Conservation (phyloP, 1,140 invertebrate species). For the Dolichoris vasculosae region DNA sequence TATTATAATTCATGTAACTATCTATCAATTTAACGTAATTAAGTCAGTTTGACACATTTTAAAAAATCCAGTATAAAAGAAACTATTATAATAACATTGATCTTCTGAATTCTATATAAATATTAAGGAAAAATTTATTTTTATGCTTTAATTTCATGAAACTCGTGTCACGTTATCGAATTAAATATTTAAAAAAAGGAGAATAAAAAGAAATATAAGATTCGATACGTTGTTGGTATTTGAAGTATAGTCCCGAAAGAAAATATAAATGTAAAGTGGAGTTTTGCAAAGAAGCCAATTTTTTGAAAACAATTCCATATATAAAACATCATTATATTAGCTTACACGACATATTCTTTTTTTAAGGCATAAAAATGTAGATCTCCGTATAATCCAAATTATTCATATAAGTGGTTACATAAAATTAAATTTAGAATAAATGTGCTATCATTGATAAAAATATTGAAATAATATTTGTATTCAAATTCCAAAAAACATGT, state of each 20-base stretch:
- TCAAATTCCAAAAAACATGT: too few relatives aligned
- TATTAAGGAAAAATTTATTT: conserved; percentile 59
- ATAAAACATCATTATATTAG: too few relatives aligned
- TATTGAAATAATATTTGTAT: too few relatives aligned
- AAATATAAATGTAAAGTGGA: neutral
- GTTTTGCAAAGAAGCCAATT: neutral
- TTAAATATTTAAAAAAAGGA: neutral
- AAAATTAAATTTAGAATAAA: too few relatives aligned
- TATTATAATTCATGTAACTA: conserved; percentile 8
- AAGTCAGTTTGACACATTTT: conserved; percentile 20
- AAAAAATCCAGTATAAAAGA: neutral
- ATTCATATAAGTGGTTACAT: too few relatives aligned
- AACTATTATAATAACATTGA: neutral
- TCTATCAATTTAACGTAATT: neutral
- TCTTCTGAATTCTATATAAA: conserved; percentile 25
- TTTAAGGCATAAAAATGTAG: too few relatives aligned
- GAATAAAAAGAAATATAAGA: neutral
- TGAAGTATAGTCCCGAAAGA: neutral
- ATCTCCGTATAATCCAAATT: too few relatives aligned
- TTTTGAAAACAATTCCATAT: neutral
- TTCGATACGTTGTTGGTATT: conserved; percentile 10
- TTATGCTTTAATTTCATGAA: conserved; percentile 57
- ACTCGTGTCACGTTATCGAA: conserved; percentile 1
- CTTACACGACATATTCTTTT: too few relatives aligned
- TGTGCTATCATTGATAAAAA: too few relatives aligned